Evolutionary conservation across 37 sponge, comb jelly and placozoan genomes (phyloP), one percentile per base, ranked within the genome.

Genomic region (Axinella damicornis): DNA sequence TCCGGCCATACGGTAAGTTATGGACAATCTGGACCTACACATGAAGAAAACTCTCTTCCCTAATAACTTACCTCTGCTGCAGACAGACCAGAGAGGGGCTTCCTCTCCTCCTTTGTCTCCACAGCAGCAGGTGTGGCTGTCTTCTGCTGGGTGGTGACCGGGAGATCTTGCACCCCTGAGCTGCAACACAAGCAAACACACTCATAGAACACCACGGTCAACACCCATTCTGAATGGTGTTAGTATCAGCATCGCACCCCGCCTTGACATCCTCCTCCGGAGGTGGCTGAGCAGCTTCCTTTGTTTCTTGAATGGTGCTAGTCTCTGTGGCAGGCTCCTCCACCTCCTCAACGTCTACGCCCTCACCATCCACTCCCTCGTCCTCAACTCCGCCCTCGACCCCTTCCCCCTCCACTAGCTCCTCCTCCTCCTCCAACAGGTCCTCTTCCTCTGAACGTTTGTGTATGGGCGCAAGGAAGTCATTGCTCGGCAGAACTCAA

Each of bases 301-400:
- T 40, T 2, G 25, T 78, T 37, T 6, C 83, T 64, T 56, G 73
- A 13, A 30, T 75, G 30, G 60, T 84, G 35, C 30, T 74, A 18
- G 1, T 79, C 32, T 84, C 69, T 27, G 57, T 39, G 32, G 25
- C 62, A 6, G 38, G 28, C 40, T 61, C 78, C 5, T 21, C 84
- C 21, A 15, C 75, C 6, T 2, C 68, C 53, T 65, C 80, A 28
- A 59, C 82, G 39, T 79, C 90, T 35, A 78, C 90, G 31, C 55
- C 79, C 17, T 80, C 85, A 20, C 79, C 35, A 11, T 73, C 91
- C 38, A 65, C 81, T 22, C 65, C 80, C 21, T 63, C 77, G 63
- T 62, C 65, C 41, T 70, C 17, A 36, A 15, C 66, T 65, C 13
- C 70, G 5, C 6, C 70, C 38, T 69, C 70, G 9, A 36, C 53